Conservation (phyloP, 1,140 invertebrate species). For the Ostrea denselamellosa region DNA sequence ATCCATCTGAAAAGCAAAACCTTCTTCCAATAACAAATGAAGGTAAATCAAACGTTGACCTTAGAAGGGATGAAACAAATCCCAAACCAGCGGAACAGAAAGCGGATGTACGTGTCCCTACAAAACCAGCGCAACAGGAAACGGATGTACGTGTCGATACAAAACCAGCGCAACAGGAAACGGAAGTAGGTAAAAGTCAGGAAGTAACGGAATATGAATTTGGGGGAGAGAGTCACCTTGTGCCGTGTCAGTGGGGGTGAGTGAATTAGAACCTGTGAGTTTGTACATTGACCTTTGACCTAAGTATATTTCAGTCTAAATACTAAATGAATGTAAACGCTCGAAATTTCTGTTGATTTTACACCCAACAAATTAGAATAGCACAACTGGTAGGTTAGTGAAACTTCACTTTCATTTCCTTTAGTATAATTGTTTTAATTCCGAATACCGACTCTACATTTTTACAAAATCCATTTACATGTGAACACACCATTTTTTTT, state of each 20-base stretch:
- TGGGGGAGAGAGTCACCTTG: background rate
- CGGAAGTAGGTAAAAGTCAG: background rate
- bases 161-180: background rate
- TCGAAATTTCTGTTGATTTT: too few relatives aligned
- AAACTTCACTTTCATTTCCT: too few relatives aligned
- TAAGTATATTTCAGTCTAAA: too few relatives aligned
- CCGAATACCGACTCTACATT: too few relatives aligned
- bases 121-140: background rate
- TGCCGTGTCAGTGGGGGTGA: constrained; percentile 17
- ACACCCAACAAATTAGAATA: too few relatives aligned
- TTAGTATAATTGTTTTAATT: too few relatives aligned
- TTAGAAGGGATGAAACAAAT: background rate
- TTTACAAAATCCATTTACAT: background rate
- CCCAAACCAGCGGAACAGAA: background rate
- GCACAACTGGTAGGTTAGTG: too few relatives aligned
- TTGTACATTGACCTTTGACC: background rate
- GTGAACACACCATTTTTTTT: background rate
- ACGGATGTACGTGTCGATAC: background rate
- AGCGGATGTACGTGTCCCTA: background rate
- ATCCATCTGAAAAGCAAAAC: background rate
- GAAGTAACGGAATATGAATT: background rate
- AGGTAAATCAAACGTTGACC: background rate
- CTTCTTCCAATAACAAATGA: background rate
- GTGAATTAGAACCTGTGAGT: background rate
- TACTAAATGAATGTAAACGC: too few relatives aligned